These are phyloP conservation scores for Cossypha dichroa DNA, from an alignment of 2,797 vertebrate species.

Conservation along the genomic window DNA sequence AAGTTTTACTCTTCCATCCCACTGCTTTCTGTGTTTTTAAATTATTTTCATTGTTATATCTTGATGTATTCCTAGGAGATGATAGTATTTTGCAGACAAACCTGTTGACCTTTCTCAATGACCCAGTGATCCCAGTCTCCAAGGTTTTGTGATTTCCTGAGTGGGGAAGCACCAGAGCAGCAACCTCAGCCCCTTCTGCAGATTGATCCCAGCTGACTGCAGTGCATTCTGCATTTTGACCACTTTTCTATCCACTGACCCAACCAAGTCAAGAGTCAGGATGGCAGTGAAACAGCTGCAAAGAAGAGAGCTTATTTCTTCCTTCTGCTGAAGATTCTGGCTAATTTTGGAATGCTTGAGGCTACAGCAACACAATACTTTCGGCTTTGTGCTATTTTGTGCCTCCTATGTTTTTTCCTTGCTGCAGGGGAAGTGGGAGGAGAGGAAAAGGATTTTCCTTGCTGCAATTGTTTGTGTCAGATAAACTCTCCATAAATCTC, in stretches of 20 bases:
- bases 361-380: background rate
- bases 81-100: constrained; percentile 51
- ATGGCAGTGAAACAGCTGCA: constrained; percentile 37
- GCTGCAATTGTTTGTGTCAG: background rate
- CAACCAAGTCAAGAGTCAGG: constrained; percentile 8
- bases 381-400: constrained; percentile 3
- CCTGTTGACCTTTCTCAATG: constrained; percentile 43
- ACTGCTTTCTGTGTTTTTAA: constrained; percentile 2
- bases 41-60: constrained; percentile 1
- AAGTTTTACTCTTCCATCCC: background rate
- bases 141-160: constrained; percentile 65
- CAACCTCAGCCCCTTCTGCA: constrained; percentile 30
- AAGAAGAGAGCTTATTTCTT: background rate
- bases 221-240: constrained; percentile 38
- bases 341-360: background rate
- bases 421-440: background rate
- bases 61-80: constrained; percentile 40
- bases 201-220: background rate
- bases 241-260: background rate
- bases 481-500: constrained; percentile 15
- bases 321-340: background rate
- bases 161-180: constrained; percentile 41
- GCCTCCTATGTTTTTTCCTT: background rate
- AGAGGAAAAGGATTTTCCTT: background rate
- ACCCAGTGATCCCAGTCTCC: constrained; percentile 52